Conservation (phyloP, 2,797 vertebrate genomes). For the Neomorphus geoffroyi region DNA sequence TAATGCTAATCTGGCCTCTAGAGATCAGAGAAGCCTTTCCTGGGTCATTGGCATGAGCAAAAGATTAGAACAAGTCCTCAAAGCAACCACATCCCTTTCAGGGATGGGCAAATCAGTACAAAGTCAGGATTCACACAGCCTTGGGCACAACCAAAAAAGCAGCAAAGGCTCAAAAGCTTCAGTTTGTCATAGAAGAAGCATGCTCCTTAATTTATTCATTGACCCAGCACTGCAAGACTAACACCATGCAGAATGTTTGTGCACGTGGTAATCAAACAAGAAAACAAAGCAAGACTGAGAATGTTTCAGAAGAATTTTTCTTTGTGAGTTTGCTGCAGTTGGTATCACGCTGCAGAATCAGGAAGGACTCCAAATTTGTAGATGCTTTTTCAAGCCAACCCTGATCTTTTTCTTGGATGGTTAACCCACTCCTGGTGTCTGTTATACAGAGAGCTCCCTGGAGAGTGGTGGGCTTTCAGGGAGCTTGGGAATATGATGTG, state of each 20-base stretch:
- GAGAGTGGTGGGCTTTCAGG: neutral
- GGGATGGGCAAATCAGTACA: neutral
- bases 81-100: neutral
- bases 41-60: neutral
- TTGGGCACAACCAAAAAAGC: neutral
- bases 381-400: neutral
- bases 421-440: neutral
- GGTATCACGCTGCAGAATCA: neutral
- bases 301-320: neutral
- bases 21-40: constrained; percentile 1
- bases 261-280: neutral
- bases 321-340: neutral
- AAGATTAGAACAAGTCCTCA: constrained; percentile 14
- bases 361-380: neutral
- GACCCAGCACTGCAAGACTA: constrained; percentile 12
- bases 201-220: neutral
- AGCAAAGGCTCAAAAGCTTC: constrained; percentile 3
- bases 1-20: neutral
- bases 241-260: neutral
- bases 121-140: constrained; percentile 10
- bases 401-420: neutral
- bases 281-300: neutral
- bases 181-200: neutral
- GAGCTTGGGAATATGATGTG: neutral
- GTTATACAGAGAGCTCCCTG: neutral